A percentile compares a stretch with the other conserved stretches of the same genome.
phyloP scores from a whole-genome alignment of 2,888 invertebrate species.

The Oxycera nigricornis region DNA sequence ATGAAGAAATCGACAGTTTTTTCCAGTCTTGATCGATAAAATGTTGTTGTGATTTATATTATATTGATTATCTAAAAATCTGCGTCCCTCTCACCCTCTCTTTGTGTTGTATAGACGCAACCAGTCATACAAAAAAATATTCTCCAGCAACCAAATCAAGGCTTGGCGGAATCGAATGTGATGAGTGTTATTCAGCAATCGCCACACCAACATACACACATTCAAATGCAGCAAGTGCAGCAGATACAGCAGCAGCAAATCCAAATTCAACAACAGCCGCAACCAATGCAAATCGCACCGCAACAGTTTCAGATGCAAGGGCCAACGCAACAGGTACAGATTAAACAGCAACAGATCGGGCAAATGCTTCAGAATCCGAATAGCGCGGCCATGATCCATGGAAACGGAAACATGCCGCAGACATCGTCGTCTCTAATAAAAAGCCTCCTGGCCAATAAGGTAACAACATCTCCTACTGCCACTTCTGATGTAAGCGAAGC shows the following conservation, averaged over 20 bases:
- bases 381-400: constrained; percentile 39
- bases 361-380: constrained; percentile 9
- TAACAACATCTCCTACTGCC: constrained; percentile 61
- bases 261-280: constrained; percentile 41
- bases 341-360: constrained; percentile 15
- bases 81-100: too few species aligned
- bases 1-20: too few species aligned
- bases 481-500: constrained; percentile 51
- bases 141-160: constrained; percentile 35
- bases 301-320: constrained; percentile 44
- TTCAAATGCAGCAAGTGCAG: constrained; percentile 48
- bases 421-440: constrained; percentile 83
- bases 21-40: too few species aligned
- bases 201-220: constrained; percentile 42
- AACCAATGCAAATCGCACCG: constrained; percentile 38
- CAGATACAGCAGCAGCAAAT: constrained; percentile 43
- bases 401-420: constrained; percentile 44
- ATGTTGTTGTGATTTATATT: too few species aligned
- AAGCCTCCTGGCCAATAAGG: constrained; percentile 93
- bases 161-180: constrained; percentile 44
- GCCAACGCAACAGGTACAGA: constrained; percentile 7
- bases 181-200: constrained; percentile 13
- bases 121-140: constrained; percentile 42
- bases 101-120: constrained; percentile 32
- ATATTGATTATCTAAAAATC: too few species aligned